Percentiles rank a stretch among this genome's conserved stretches.
These are phyloP conservation scores for Uloborus plumipes DNA, from an alignment of 2,888 invertebrate genomes.

Conservation along the genomic window DNA sequence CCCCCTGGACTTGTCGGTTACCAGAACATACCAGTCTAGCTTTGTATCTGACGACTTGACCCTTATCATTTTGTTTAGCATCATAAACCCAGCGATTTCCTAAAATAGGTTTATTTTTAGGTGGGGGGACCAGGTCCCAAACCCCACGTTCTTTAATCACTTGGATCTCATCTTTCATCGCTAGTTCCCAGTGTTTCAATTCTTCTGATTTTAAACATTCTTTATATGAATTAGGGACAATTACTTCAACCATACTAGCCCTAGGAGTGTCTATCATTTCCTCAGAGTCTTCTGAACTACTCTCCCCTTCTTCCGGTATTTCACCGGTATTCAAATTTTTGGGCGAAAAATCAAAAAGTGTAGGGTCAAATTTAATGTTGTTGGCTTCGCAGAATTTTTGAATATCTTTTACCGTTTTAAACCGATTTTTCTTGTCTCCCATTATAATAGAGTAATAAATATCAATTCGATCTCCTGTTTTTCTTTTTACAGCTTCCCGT, in stretches of 20 bases:
- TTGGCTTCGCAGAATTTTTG: background rate
- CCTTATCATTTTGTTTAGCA: background rate
- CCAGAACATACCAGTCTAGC: background rate
- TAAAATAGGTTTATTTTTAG: background rate
- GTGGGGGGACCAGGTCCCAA: background rate
- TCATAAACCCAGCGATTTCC: background rate
- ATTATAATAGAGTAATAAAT: too few relatives aligned
- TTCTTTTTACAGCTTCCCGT: too few relatives aligned
- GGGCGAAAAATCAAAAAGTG: background rate
- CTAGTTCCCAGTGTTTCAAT: background rate
- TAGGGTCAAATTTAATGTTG: background rate
- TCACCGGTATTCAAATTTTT: background rate
- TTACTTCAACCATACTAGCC: background rate
- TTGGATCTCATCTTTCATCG: background rate
- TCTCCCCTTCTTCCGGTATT: too few relatives aligned
- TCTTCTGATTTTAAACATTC: background rate
- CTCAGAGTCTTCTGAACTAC: too few relatives aligned
- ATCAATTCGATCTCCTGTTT: too few relatives aligned
- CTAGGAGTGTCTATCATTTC: background rate
- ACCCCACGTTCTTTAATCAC: background rate
- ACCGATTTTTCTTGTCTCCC: background rate
- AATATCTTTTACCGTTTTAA: background rate
- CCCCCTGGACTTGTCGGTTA: background rate
- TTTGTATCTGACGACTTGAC: background rate
- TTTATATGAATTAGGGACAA: background rate